Percentiles rank a stretch among this genome's conserved stretches.
Evolutionary conservation across 2,113 vertebrate genomes (phyloP).

Genomic region (Coregonus clupeaformis): DNA sequence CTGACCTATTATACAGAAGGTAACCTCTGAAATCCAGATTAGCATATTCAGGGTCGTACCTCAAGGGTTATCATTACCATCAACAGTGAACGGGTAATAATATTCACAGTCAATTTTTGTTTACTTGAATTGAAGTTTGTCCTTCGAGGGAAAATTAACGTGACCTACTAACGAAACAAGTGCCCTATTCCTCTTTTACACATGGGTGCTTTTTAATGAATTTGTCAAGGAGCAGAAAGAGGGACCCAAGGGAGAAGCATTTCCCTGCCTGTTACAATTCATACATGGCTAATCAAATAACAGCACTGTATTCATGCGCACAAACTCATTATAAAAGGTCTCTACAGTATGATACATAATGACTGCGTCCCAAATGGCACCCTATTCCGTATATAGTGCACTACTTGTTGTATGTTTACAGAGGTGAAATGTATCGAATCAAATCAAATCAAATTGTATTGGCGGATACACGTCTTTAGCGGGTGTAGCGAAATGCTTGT

Average conservation of each 20-base stretch:
- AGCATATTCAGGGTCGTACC: neutral
- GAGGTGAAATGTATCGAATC: too few relatives aligned
- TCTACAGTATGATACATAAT: neutral
- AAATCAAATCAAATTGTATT: too few relatives aligned
- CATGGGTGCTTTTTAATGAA: neutral
- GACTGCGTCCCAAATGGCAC: too few relatives aligned
- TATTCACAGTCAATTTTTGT: slow-evolving; percentile 1
- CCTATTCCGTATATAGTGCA: too few relatives aligned
- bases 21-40: neutral
- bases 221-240: slow-evolving; percentile 8
- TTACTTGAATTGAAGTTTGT: slow-evolving; percentile 8
- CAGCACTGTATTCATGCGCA: slow-evolving; percentile 23
- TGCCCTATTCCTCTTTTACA: too few relatives aligned
- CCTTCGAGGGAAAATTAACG: neutral
- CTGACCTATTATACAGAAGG: neutral
- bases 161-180: slow-evolving; percentile 7
- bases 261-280: slow-evolving; percentile 1
- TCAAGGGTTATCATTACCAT: neutral
- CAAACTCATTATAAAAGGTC: slow-evolving; percentile 40
- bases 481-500: too few relatives aligned
- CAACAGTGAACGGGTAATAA: neutral
- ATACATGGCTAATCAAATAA: slow-evolving; percentile 15
- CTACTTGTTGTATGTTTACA: too few relatives aligned
- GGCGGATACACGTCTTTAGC: too few relatives aligned
- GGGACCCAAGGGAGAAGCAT: neutral